Base-by-base conservation (phyloP, 2,113 vertebrate genomes). In the Calyptommatus sinebrachiatus region DNA sequence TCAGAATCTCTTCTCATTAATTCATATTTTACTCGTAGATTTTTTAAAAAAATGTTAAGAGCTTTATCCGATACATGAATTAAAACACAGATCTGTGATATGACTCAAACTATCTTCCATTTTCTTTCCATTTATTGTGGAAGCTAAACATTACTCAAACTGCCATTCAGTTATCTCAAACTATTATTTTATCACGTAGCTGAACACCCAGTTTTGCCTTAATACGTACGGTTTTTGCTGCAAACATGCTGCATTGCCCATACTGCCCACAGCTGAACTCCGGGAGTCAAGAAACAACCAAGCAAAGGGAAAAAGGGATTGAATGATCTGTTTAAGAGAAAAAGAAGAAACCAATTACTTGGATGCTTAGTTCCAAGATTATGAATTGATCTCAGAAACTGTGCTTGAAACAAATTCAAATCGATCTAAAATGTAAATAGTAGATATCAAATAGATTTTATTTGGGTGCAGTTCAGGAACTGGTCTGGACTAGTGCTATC, bases 181-280 rank as follows among this genome's bases (percentile, higher is more conserved):
- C 53, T 57, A 57, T 57, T 57, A 3, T 8, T 53, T 53, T 53
- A 57, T 57, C 12, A 57, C 16, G 14, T 57, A 57, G 53, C 14
- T 57, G 53, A 57, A 57, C 53, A 16, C 2, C 53, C 53, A 60
- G 28, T 65, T 28, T n/a, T 76, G 35, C 86, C 77, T 83, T 50
- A 77, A 35, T 94, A 95, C 96, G 87, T 94, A 99, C 98, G 97
- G 62, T 99, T 99, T 93, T 99, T 99, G 92, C 98, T 99, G 95
- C 98, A 99, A 86, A 99, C 98, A 0, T 99, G 98, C 41, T 99
- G 98, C 97, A 99, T 99, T 84, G 98, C 98, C 98, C 98, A 99
- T 65, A 99, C 98, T 41, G 98, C 98, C 98, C 98, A 99, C 10
- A 99, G 93, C 93, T 99, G 98, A 29, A 99, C 98, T 61, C 98